phyloP scores from a whole-genome alignment of 2,888 invertebrate genomes.

The Drosophila kuntzei region DNA sequence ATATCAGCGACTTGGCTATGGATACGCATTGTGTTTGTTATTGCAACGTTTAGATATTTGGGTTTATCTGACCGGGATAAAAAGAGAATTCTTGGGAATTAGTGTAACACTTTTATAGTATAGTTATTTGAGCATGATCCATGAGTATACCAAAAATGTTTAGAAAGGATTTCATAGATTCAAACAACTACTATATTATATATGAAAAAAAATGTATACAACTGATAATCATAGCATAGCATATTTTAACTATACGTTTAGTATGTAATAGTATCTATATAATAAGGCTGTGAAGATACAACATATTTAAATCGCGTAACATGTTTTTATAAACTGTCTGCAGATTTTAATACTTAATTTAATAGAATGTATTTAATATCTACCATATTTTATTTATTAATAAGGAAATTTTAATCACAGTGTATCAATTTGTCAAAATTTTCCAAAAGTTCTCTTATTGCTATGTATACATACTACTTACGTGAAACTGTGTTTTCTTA shows the following conservation, averaged over 20 bases:
- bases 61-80: slow-evolving; percentile 41
- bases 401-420: slow-evolving; percentile 11
- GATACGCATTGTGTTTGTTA: background rate
- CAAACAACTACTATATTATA: slow-evolving; percentile 13
- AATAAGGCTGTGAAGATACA: slow-evolving; percentile 69
- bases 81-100: slow-evolving; percentile 52
- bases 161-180: slow-evolving; percentile 28
- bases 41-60: slow-evolving; percentile 14
- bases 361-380: slow-evolving; percentile 12
- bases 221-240: slow-evolving; percentile 35
- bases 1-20: slow-evolving; percentile 29
- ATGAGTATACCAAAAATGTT: slow-evolving; percentile 57
- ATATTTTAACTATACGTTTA: slow-evolving; percentile 32
- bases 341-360: background rate
- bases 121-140: slow-evolving; percentile 28
- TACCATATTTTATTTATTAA: slow-evolving; percentile 17
- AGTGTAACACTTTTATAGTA: slow-evolving; percentile 59
- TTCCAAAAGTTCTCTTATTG: background rate
- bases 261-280: slow-evolving; percentile 41
- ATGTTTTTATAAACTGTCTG: slow-evolving; percentile 14
- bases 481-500: slow-evolving; percentile 17
- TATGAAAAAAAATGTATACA: slow-evolving; percentile 6
- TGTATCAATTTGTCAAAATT: slow-evolving; percentile 2
- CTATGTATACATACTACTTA: too few relatives aligned
- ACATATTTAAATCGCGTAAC: slow-evolving; percentile 13